Conservation (phyloP, 2,888 invertebrate species). For the Perithous albicinctus region DNA sequence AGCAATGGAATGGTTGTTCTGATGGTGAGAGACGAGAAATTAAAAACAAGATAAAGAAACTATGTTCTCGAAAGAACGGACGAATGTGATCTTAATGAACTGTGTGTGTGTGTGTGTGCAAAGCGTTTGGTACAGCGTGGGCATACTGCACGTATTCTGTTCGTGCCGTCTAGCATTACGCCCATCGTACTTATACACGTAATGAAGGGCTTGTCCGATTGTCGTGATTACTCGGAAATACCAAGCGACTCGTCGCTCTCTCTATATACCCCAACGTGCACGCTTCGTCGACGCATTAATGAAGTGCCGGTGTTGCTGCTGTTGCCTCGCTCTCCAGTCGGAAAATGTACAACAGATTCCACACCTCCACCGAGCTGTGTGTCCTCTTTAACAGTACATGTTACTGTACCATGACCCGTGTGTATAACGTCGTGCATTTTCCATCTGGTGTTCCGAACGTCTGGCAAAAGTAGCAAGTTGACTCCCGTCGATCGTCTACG, state of each 20-base stretch:
- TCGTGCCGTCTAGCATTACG: conserved; percentile 44
- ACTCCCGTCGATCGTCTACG: conserved; percentile 46
- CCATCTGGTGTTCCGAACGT: conserved; percentile 74
- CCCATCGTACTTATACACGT: conserved; percentile 56
- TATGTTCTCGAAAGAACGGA: conserved; percentile 22
- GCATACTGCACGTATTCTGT: conserved; percentile 9
- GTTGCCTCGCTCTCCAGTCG: conserved; percentile 6
- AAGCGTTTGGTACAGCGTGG: conserved; percentile 32
- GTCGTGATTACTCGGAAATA: conserved; percentile 63
- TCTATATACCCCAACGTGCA: conserved; percentile 29
- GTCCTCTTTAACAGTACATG: conserved; percentile 79
- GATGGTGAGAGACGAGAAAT: neutral
- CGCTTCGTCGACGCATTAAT: conserved; percentile 61
- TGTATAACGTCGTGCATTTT: conserved; percentile 71
- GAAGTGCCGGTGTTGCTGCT: conserved; percentile 36
- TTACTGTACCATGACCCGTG: conserved; percentile 80
- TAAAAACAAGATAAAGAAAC: neutral
- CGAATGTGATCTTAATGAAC: conserved; percentile 23
- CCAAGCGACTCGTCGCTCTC: conserved; percentile 41
- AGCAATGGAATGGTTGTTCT: too few species aligned
- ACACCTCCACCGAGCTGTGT: conserved; percentile 48
- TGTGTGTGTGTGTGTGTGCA: neutral
- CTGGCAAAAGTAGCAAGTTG: conserved; percentile 26
- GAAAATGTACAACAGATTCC: conserved; percentile 62
- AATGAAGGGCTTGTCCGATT: conserved; percentile 63